A percentile compares a stretch with the other conserved stretches of the same genome.
Conservation (phyloP, 2,888 invertebrate genomes). For the Hydraecia micacea region DNA sequence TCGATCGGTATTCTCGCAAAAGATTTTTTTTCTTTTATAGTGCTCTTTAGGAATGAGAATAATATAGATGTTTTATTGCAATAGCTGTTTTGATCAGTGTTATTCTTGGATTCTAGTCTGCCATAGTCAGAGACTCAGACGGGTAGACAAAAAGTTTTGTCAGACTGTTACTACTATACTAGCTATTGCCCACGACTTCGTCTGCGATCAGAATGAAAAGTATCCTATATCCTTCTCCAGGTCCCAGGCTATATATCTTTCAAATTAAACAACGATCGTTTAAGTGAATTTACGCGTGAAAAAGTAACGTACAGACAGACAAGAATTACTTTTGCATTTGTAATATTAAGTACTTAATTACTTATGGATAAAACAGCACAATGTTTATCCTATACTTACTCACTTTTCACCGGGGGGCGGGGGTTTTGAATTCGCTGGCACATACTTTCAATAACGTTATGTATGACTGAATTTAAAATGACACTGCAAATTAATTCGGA, state of each 20-base stretch:
- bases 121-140: not conserved
- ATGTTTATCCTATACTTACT: not conserved
- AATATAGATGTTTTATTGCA: not conserved
- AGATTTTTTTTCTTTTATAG: not conserved
- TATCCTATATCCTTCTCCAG: too few relatives aligned
- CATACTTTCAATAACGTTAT: not conserved
- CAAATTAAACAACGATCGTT: too few relatives aligned
- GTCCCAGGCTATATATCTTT: too few relatives aligned
- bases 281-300: too few relatives aligned
- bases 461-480: conserved; percentile 1
- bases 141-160: not conserved
- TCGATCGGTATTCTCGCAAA: not conserved
- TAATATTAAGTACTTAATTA: too few relatives aligned
- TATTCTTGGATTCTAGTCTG: not conserved
- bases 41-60: not conserved
- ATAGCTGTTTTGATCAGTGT: not conserved
- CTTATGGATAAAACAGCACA: not conserved
- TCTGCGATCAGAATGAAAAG: too few relatives aligned
- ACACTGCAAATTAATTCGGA: not conserved
- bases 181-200: too few relatives aligned
- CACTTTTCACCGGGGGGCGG: not conserved
- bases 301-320: too few relatives aligned
- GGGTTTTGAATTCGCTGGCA: not conserved
- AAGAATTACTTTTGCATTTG: too few relatives aligned
- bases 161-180: not conserved